Evolutionary conservation across 2,888 invertebrate genomes (phyloP).

Genomic region (Phortica magna): DNA sequence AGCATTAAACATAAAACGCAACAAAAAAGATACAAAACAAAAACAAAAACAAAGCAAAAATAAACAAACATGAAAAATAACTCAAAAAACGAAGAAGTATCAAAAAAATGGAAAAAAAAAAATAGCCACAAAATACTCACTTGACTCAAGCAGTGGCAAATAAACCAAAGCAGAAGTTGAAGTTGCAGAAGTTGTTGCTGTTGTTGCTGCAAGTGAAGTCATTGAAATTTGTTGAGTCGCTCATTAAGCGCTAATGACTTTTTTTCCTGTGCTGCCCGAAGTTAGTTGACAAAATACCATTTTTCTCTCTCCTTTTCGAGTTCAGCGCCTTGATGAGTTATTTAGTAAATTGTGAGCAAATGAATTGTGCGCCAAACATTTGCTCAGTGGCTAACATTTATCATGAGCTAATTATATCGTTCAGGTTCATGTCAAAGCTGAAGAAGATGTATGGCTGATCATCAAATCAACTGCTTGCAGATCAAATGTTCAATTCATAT

Average conservation of each 20-base stretch:
- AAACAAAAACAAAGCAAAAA: neutral
- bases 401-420: too few species aligned
- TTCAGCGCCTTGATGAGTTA: too few species aligned
- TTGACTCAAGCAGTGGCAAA: too few species aligned
- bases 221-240: neutral
- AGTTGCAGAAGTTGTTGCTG: neutral
- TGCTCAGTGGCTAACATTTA: too few species aligned
- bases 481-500: too few species aligned
- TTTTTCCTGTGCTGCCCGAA: neutral
- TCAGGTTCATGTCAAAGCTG: too few species aligned
- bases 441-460: too few species aligned
- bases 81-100: neutral
- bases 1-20: slow-evolving; percentile 20
- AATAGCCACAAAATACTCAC: neutral
- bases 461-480: too few species aligned
- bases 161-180: neutral
- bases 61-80: neutral
- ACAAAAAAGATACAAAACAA: neutral
- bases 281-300: neutral
- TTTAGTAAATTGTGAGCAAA: too few species aligned
- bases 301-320: neutral
- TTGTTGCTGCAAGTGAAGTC: neutral
- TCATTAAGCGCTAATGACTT: neutral
- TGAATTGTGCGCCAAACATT: too few species aligned
- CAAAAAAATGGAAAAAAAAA: neutral